Percentiles rank a stretch among this genome's conserved stretches.
These are phyloP conservation scores for Lepus timidus DNA, from an alignment of 2,113 vertebrate species.

Conservation along the genomic window DNA sequence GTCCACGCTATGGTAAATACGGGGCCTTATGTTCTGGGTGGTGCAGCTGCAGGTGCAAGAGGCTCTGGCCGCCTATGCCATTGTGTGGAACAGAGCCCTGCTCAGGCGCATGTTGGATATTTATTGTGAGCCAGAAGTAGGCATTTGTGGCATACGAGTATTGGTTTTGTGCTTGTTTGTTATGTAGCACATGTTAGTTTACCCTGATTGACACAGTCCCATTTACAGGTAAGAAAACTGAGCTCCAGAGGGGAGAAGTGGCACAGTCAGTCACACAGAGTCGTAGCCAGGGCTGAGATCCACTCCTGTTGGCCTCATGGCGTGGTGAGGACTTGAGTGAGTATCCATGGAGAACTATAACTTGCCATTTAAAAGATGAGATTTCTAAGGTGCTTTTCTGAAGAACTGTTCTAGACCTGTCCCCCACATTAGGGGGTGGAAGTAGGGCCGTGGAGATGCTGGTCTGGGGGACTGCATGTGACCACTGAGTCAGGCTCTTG, in stretches of 20 bases:
- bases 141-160: not conserved
- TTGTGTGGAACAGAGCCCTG: not conserved
- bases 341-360: not conserved
- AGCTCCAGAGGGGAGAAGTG: not conserved
- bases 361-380: not conserved
- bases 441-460: not conserved
- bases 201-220: not conserved
- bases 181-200: not conserved
- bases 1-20: not conserved
- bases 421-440: not conserved
- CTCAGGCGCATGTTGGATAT: not conserved
- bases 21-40: not conserved
- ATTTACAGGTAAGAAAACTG: constrained; percentile 8
- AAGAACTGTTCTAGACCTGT: not conserved
- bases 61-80: not conserved
- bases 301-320: not conserved
- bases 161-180: not conserved
- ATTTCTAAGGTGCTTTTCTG: not conserved
- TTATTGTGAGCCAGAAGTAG: not conserved
- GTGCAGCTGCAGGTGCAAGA: not conserved
- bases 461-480: not conserved
- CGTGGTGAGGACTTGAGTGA: not conserved
- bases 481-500: not conserved
- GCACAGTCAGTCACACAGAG: not conserved
- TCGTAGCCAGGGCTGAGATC: not conserved